These are phyloP conservation scores for Cyrtorhinus lividipennis DNA, from an alignment of 1,140 invertebrate species.

Conservation along the genomic window DNA sequence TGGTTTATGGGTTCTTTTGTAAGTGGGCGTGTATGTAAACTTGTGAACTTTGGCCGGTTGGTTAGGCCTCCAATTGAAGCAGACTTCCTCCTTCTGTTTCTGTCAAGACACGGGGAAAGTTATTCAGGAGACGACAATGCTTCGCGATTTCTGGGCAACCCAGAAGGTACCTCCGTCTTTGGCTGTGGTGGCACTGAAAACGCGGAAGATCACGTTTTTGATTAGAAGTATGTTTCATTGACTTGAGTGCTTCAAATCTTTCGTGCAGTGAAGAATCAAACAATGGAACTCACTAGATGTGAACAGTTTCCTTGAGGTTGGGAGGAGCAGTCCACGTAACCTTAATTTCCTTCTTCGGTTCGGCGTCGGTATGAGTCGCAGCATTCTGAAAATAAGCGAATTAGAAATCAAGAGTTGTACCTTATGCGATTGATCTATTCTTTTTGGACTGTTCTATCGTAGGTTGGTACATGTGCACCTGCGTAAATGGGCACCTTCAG, in stretches of 20 bases:
- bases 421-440: not conserved
- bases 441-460: too few relatives aligned
- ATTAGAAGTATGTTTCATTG: conserved; percentile 6
- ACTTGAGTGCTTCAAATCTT: not conserved
- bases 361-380: conserved; percentile 30
- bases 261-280: too few relatives aligned
- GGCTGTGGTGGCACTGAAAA: conserved; percentile 30
- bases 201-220: too few relatives aligned
- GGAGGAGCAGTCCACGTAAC: conserved; percentile 31
- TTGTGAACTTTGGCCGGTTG: too few relatives aligned
- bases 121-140: conserved; percentile 15
- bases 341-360: conserved; percentile 26
- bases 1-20: too few relatives aligned
- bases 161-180: conserved; percentile 32
- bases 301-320: conserved; percentile 29
- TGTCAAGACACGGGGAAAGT: too few relatives aligned
- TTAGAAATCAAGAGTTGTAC: not conserved
- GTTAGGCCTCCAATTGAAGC: too few relatives aligned
- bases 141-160: conserved; percentile 26
- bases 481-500: too few relatives aligned
- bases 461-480: too few relatives aligned
- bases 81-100: too few relatives aligned
- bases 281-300: conserved; percentile 27
- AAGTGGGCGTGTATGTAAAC: too few relatives aligned
- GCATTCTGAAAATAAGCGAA: conserved; percentile 28